Percentiles rank a stretch among this genome's conserved stretches.
These are phyloP conservation scores for Cyprinodon brontotheroides DNA, from an alignment of 2,113 vertebrate species.

Conservation along the genomic window DNA sequence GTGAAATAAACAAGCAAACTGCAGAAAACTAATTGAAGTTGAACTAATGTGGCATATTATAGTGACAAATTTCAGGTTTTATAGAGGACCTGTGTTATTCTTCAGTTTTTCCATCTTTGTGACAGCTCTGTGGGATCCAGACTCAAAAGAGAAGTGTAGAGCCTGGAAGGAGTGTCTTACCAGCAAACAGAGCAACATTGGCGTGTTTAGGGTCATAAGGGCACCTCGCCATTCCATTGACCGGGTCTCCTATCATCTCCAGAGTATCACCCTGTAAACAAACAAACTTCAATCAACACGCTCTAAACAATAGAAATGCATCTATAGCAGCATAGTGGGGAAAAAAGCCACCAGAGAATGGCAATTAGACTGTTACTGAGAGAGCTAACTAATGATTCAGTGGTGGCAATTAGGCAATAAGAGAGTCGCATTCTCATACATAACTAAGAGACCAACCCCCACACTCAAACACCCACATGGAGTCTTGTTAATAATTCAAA, in stretches of 20 bases:
- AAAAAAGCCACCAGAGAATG: conserved; percentile 66
- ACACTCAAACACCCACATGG: conserved; percentile 11
- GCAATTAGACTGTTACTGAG: conserved; percentile 65
- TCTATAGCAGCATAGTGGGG: conserved; percentile 42
- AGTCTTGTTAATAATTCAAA: conserved; percentile 9
- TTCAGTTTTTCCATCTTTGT: not conserved
- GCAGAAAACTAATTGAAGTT: conserved; percentile 10
- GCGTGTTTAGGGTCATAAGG: conserved; percentile 96
- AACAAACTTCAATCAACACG: conserved; percentile 36
- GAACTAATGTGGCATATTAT: not conserved
- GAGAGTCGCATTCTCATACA: conserved; percentile 49
- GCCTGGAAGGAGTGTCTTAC: conserved; percentile 63
- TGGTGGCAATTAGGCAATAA: conserved; percentile 68
- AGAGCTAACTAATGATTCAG: conserved; percentile 71
- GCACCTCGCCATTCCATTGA: conserved; percentile 96
- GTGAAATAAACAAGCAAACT: conserved; percentile 26
- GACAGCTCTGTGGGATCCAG: not conserved
- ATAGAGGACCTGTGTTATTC: not conserved
- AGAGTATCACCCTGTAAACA: conserved; percentile 86
- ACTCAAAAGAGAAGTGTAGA: not conserved
- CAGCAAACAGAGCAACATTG: conserved; percentile 94
- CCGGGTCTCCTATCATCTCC: conserved; percentile 87
- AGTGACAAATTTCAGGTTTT: not conserved
- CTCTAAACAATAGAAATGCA: conserved; percentile 36
- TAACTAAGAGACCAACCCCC: conserved; percentile 48